These are phyloP conservation scores for Isurus oxyrinchus DNA, from an alignment of 2,113 vertebrate species.

Conservation along the genomic window DNA sequence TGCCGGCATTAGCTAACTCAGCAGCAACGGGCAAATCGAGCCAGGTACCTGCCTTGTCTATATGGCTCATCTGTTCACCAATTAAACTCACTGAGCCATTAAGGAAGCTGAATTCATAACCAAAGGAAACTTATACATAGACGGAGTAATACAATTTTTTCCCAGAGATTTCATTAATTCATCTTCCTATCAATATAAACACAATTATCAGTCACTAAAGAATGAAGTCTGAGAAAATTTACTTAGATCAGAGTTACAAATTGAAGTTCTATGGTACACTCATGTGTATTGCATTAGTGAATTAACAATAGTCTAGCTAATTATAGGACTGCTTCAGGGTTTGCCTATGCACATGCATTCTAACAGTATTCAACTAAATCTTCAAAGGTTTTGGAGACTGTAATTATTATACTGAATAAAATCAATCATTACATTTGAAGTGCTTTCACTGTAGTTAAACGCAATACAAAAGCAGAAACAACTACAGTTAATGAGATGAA, in stretches of 20 bases:
- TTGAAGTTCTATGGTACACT: background rate
- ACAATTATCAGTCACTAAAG: background rate
- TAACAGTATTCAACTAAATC: background rate
- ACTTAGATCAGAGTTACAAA: background rate
- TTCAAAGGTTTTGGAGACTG: background rate
- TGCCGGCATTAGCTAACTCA: background rate
- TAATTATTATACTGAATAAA: background rate
- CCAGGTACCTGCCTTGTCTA: background rate
- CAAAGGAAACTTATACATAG: background rate
- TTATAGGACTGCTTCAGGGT: background rate
- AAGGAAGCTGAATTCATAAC: background rate
- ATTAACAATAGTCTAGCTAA: background rate
- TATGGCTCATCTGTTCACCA: background rate
- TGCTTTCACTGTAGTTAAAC: background rate
- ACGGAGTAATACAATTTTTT: background rate
- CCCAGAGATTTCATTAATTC: background rate
- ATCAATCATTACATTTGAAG: background rate
- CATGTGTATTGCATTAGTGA: background rate
- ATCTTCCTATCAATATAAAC: background rate
- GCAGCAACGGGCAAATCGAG: background rate
- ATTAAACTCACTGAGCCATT: background rate
- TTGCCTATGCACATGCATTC: background rate
- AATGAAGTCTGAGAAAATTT: background rate
- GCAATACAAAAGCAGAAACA: background rate
- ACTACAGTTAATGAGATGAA: background rate